A percentile compares a stretch with the other conserved stretches of the same genome.
These are phyloP conservation scores for Speoplatyrhinus poulsoni DNA, from an alignment of 2,113 vertebrate species.

Conservation along the genomic window DNA sequence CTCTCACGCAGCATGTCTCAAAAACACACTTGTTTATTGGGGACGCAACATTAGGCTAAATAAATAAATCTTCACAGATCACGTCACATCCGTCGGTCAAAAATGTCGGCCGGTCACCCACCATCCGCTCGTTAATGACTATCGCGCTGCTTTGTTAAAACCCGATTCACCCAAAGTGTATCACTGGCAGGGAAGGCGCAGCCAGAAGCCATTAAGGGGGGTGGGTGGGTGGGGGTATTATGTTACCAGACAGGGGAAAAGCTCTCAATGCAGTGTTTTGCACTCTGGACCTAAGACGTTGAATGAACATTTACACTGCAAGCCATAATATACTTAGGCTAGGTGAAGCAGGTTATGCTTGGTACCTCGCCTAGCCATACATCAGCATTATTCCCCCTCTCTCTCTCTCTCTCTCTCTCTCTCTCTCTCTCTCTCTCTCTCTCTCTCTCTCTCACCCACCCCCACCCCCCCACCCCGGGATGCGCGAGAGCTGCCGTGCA, in stretches of 20 bases:
- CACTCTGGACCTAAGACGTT: slow-evolving; percentile 46
- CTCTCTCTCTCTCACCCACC: slow-evolving; percentile 9
- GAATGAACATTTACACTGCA: slow-evolving; percentile 53
- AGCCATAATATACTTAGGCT: slow-evolving; percentile 51
- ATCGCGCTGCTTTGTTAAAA: slow-evolving; percentile 38
- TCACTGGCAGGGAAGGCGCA: slow-evolving; percentile 18
- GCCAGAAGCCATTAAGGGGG: slow-evolving; percentile 5
- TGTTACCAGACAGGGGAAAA: slow-evolving; percentile 43
- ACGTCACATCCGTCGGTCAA: background rate
- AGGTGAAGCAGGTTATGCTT: slow-evolving; percentile 59
- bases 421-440: slow-evolving; percentile 13
- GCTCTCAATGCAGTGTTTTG: slow-evolving; percentile 44
- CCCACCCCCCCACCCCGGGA: slow-evolving; percentile 7
- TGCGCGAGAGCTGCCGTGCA: background rate
- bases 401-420: background rate
- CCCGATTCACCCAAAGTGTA: slow-evolving; percentile 22
- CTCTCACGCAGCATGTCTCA: background rate
- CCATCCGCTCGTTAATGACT: slow-evolving; percentile 22
- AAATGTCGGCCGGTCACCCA: background rate
- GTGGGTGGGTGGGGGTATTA: slow-evolving; percentile 20
- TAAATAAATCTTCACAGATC: slow-evolving; percentile 9
- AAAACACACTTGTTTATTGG: background rate
- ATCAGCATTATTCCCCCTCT: slow-evolving; percentile 53
- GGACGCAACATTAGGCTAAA: slow-evolving; percentile 1
- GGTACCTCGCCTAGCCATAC: slow-evolving; percentile 47